A percentile compares a stretch with the other conserved stretches of the same genome.
Conservation (phyloP, 2,797 vertebrate genomes). For the Mustela erminea region DNA sequence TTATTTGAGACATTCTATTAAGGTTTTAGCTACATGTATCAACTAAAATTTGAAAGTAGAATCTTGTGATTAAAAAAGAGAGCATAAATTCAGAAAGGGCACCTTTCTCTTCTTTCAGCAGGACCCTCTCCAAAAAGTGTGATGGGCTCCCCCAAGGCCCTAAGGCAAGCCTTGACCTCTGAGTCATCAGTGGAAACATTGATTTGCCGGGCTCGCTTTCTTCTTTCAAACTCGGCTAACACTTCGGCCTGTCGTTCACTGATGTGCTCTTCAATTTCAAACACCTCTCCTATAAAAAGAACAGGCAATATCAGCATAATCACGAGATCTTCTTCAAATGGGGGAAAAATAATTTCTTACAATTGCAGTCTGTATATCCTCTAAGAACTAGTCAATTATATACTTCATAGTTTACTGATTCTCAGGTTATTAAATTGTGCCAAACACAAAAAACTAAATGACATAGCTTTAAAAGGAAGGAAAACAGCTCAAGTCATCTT, state of each 20-base stretch:
- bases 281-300: constrained; percentile 91
- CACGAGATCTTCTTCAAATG: background rate
- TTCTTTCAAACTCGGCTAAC: constrained; percentile 96
- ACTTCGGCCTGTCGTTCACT: constrained; percentile 96
- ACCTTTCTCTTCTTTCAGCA: constrained; percentile 97
- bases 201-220: constrained; percentile 96
- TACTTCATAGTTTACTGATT: background rate
- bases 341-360: background rate
- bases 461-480: constrained; percentile 25
- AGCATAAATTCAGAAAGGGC: background rate
- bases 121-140: constrained; percentile 97
- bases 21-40: constrained; percentile 3
- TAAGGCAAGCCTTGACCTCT: constrained; percentile 96
- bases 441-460: constrained; percentile 42
- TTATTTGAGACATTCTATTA: background rate
- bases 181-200: constrained; percentile 97
- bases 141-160: constrained; percentile 96
- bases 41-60: background rate
- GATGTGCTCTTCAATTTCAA: constrained; percentile 96
- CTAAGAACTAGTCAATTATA: background rate
- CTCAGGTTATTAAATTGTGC: constrained; percentile 16
- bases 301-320: background rate
- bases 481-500: background rate
- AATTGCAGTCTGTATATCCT: background rate
- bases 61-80: background rate